Base-by-base conservation (phyloP, 2,888 invertebrate genomes). In the Calliphora vomitoria region DNA sequence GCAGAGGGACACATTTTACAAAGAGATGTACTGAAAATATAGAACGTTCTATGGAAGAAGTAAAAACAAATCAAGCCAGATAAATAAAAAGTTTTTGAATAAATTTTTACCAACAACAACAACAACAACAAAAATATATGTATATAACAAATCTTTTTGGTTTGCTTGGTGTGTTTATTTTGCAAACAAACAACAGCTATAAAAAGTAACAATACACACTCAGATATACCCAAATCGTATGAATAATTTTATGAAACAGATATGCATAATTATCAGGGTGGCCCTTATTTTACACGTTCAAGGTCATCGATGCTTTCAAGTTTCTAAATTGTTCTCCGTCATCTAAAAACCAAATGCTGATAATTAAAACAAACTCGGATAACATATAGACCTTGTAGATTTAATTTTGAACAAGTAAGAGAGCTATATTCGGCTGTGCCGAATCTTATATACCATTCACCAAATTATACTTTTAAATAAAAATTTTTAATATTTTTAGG, bases 51-150 rank as follows among this genome's bases (percentile, higher is more conserved):
- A 58, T 15, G 38, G 8, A 15, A 55, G 6, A 8, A 35, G 15
- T 20, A 6, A 44, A 41, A 74, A 62, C 60, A 75, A 47, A 75
- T 62, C 60, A 75, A 44, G 31, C 15, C 13, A 60, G 44, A 47
- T 35, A 18, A 62, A 62, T 58, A 47, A 74, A 44, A 60, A 44
- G 44, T 75, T 44, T 75, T 75, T 18, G 44, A 60, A 74, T 44
- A 47, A 18, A 25, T 74, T 60, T 25, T 38, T 64, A 3, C 18
- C 44, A 31, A 18, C 15, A 31, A 60, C 25, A 60, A 60, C 15
- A 55, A 8, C 20, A 55, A 55, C 55, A 55, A 55, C 18, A 55
- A 0, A 58, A 58, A 58, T 25, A 25, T 58, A 58, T 58, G 58
- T 11, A 64, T 15, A 60, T 15, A 18, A 64, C 35, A 38, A 38